Percentiles rank a stretch among this genome's conserved stretches.
Conservation (phyloP, 2,797 vertebrate species). For the Coccyzus lansbergi region DNA sequence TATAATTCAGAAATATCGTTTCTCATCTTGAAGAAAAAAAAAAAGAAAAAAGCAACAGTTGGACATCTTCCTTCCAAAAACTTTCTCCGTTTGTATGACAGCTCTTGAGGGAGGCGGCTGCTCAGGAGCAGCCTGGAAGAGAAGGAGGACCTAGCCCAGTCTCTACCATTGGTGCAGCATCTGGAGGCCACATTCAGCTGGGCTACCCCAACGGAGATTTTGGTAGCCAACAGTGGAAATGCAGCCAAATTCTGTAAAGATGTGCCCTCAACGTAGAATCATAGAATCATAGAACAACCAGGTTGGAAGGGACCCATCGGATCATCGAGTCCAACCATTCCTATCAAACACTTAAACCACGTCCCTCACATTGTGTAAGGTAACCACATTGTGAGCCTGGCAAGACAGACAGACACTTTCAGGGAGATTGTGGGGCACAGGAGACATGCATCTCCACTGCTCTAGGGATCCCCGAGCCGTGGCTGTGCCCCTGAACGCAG, state of each 20-base stretch:
- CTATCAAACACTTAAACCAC: too few relatives aligned
- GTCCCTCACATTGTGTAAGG: too few relatives aligned
- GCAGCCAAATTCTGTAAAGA: neutral
- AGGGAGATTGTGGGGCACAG: too few relatives aligned
- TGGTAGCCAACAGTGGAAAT: neutral
- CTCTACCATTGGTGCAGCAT: neutral
- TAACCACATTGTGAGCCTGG: neutral
- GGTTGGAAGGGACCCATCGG: too few relatives aligned
- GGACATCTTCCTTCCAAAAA: neutral
- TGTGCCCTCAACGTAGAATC: rapidly evolving
- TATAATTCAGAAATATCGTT: neutral
- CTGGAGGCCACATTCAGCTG: neutral
- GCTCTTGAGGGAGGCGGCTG: neutral
- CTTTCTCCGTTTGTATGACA: neutral
- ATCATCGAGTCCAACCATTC: too few relatives aligned
- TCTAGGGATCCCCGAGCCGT: neutral
- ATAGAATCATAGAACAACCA: too few relatives aligned
- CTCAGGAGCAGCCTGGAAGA: neutral
- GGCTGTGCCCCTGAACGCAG: too few relatives aligned
- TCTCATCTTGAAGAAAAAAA: neutral
- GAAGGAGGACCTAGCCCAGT: neutral
- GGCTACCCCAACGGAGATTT: neutral
- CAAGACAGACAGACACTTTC: neutral
- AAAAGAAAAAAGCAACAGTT: neutral
- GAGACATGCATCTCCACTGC: neutral